Conservation (phyloP, 1,140 invertebrate species). For the Neodiprion fabricii region DNA sequence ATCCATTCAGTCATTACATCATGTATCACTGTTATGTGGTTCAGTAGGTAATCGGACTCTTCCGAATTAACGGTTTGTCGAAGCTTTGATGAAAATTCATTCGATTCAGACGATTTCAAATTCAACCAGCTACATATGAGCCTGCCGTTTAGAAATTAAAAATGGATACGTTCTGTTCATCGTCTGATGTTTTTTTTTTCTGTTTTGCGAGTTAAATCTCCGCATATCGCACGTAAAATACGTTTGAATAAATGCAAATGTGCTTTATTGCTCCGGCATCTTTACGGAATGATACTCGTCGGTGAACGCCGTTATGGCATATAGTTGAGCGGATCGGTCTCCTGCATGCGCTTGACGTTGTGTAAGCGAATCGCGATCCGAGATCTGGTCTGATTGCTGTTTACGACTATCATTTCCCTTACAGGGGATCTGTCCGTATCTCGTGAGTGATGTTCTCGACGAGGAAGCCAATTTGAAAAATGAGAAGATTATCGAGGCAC, state of each 20-base stretch:
- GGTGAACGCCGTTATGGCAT: constrained; percentile 15
- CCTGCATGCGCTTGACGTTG: constrained; percentile 26
- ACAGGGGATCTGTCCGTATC: constrained; percentile 9
- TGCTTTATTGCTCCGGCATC: background rate
- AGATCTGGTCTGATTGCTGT: constrained; percentile 37
- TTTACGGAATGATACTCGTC: constrained; percentile 1
- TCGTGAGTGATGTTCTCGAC: constrained; percentile 1
- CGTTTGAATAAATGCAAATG: background rate
- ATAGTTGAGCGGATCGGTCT: constrained; percentile 21
- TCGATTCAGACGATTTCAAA: too few species aligned
- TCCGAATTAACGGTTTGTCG: too few species aligned
- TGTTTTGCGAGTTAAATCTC: background rate
- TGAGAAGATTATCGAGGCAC: background rate
- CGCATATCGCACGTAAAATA: background rate
- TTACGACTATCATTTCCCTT: constrained; percentile 42
- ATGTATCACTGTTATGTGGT: constrained; percentile 31
- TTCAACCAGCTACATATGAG: too few species aligned
- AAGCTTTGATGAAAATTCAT: too few species aligned
- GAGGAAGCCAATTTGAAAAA: constrained; percentile 26
- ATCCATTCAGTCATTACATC: constrained; percentile 35
- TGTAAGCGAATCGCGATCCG: constrained; percentile 29
- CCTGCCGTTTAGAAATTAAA: too few species aligned
- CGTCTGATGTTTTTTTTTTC: too few species aligned
- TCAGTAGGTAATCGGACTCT: constrained; percentile 36
- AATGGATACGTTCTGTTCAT: too few species aligned